Base-by-base conservation (phyloP, 2,113 vertebrate species). In the Entosphenus tridentatus region DNA sequence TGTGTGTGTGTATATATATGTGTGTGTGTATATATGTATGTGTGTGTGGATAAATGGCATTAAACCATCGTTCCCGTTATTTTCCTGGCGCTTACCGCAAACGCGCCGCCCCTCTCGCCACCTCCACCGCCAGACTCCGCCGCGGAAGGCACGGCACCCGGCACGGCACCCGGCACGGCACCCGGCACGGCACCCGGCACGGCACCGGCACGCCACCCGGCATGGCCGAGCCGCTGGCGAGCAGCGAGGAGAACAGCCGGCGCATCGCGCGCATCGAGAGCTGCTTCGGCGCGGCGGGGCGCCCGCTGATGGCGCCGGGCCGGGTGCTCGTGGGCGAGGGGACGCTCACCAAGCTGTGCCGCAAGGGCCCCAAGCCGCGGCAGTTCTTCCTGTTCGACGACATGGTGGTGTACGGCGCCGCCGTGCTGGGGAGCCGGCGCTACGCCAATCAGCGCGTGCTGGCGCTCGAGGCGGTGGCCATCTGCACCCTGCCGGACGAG, bases 371-470 rank as follows among this genome's bases (percentile, higher is more conserved):
- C 2, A 83, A 88, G 72, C 79, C 81, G 0, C 86, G 85, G 68
- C 79, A 78, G 58, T 95, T 95, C 77, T 95, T 89, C 74, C 87
- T 95, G 55, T 95, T 96, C 77, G 87, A 83, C 0, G 86, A 96
- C 75, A 80, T 91, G 74, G 79, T 96, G 1, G 85, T 91, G 12
- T 96, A 96, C 0, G 88, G 88, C 73, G 87, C 81, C 75, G 79
- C 89, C 18, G 73, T 91, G 68, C 77, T 86, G 71, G 80, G 72
- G 70, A 83, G 83, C 18, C 80, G 76, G 71, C 86, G 83, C 79
- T 79, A 88, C 79, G 83, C 82, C 12, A 80, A 77, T 57, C 87
- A 88, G 74, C 78, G 82, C 70, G 82, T 95, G 72, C 83, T 95
- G 11, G 86, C 82, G 1, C 79, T 96, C 9, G 86, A 91, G 75